phyloP scores from a whole-genome alignment of 1,140 invertebrate genomes.

The Drosophila truncata region DNA sequence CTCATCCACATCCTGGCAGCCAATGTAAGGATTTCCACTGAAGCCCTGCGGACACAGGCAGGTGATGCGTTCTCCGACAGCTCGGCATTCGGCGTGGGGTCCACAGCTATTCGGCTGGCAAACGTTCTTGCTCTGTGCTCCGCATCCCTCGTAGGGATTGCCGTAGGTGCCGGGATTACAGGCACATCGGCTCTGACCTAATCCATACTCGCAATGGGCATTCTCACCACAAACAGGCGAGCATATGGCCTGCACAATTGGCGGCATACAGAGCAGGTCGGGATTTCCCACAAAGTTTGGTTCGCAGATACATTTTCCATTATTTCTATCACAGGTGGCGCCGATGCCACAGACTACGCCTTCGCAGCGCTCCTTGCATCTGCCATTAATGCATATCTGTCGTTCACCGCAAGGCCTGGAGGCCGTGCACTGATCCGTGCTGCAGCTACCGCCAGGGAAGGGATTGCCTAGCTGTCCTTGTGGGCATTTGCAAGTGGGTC shows the following conservation, averaged over 20 bases:
- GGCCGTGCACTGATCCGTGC: constrained; percentile 92
- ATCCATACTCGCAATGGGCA: constrained; percentile 94
- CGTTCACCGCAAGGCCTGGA: constrained; percentile 91
- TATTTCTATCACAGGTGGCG: constrained; percentile 91
- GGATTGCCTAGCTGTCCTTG: constrained; percentile 95
- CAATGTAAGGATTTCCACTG: constrained; percentile 94
- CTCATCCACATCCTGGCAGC: constrained; percentile 94
- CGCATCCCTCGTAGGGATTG: constrained; percentile 94
- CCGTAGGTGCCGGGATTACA: constrained; percentile 93
- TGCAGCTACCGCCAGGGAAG: constrained; percentile 94
- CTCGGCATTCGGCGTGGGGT: constrained; percentile 91
- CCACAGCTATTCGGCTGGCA: constrained; percentile 92
- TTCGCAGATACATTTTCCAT: constrained; percentile 94
- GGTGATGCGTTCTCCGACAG: constrained; percentile 90
- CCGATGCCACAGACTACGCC: constrained; percentile 93
- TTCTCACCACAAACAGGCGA: constrained; percentile 92
- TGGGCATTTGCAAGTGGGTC: constrained; percentile 94
- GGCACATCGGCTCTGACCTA: constrained; percentile 90
- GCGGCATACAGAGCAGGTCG: constrained; percentile 95
- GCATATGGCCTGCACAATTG: constrained; percentile 91
- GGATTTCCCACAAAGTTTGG: constrained; percentile 95
- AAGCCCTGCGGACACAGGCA: constrained; percentile 93
- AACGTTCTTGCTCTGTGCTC: constrained; percentile 89
- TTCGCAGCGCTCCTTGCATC: constrained; percentile 94
- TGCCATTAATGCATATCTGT: constrained; percentile 92